Conservation (phyloP, 2,113 vertebrate genomes). For the Clarias magur region DNA sequence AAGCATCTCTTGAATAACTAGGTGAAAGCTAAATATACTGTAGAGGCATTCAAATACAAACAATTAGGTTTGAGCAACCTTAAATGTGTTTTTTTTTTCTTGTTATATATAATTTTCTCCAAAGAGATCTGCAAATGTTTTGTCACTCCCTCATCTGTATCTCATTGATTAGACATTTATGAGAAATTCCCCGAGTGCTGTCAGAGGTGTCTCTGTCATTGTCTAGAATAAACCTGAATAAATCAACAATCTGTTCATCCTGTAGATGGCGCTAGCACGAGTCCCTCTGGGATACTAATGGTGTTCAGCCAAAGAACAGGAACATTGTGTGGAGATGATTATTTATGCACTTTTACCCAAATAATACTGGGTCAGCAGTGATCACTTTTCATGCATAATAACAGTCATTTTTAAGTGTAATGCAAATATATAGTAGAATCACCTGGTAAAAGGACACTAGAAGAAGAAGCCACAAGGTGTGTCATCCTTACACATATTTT, state of each 20-base stretch:
- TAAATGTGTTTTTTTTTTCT: neutral
- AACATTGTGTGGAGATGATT: neutral
- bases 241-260: neutral
- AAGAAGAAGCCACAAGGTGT: neutral
- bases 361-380: neutral
- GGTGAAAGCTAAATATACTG: neutral
- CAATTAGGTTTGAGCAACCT: slow-evolving; percentile 8
- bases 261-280: slow-evolving; percentile 23
- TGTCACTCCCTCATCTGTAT: neutral
- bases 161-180: neutral
- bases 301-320: neutral
- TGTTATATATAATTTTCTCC: neutral
- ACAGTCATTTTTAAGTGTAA: neutral
- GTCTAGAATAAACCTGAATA: neutral
- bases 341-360: neutral
- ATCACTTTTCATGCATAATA: neutral
- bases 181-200: neutral
- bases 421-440: neutral
- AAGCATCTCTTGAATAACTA: neutral
- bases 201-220: neutral
- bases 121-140: neutral
- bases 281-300: neutral
- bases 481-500: neutral
- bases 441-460: neutral
- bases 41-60: neutral